Conservation (phyloP, 30 jellyfish, hydroid and myxozoan species). For the Morbakka virulenta region DNA sequence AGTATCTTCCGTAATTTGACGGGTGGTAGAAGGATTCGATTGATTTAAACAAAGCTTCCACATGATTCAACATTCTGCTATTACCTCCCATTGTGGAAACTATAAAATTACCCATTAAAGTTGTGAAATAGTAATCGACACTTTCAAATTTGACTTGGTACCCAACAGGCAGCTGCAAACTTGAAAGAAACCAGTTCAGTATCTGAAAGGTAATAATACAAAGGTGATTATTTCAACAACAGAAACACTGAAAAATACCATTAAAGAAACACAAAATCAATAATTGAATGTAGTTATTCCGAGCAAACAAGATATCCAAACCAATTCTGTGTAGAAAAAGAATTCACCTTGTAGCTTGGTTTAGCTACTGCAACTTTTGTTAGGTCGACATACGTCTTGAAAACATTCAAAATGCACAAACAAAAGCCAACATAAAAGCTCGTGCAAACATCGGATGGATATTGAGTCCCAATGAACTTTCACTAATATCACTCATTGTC, state of each 20-base stretch:
- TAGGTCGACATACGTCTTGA: too few species aligned
- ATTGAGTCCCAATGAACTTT: too few species aligned
- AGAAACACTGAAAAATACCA: too few species aligned
- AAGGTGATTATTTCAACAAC: too few species aligned
- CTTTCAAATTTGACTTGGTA: constrained; percentile 32
- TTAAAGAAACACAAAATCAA: background rate
- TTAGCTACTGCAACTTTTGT: too few species aligned
- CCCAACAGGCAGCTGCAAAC: constrained; percentile 80
- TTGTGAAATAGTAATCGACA: constrained; percentile 41
- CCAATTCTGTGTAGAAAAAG: too few species aligned
- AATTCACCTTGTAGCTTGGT: too few species aligned
- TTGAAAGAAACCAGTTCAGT: constrained; percentile 74
- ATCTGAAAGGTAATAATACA: constrained; percentile 33
- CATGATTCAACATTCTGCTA: constrained; percentile 55
- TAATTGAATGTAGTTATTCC: background rate
- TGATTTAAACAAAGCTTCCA: constrained; percentile 64
- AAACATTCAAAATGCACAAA: too few species aligned
- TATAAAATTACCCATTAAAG: constrained; percentile 83
- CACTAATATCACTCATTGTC: too few species aligned
- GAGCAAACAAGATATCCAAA: too few species aligned
- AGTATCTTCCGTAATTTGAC: constrained; percentile 73
- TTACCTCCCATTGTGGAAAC: constrained; percentile 80
- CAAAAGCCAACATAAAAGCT: too few species aligned
- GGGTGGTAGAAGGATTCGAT: constrained; percentile 89
- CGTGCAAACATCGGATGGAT: too few species aligned